Conservation (phyloP, 1,140 invertebrate genomes). For the Zeugodacus cucurbitae region DNA sequence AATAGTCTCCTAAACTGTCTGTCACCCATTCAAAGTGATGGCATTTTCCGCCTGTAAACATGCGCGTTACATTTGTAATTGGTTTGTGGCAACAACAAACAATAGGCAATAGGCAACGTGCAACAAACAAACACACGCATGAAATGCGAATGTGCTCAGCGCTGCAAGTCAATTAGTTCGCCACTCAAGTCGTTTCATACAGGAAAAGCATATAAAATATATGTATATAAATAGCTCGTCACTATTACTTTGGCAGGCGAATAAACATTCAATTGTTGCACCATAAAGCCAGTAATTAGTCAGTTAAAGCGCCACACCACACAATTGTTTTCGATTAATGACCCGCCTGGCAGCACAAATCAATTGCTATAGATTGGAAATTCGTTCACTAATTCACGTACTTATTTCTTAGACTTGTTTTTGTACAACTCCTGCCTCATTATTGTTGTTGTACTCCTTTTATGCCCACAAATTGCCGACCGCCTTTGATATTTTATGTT, state of each 20-base stretch:
- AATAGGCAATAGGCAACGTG: neutral
- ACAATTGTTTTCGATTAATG: neutral
- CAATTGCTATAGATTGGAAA: neutral
- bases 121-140: neutral
- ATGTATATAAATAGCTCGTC: neutral
- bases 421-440: neutral
- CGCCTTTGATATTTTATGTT: conserved; percentile 38
- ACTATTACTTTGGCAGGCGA: neutral
- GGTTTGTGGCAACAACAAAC: neutral
- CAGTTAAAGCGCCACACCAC: conserved; percentile 11
- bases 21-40: neutral
- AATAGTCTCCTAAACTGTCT: neutral
- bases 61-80: conserved; percentile 30
- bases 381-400: neutral
- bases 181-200: neutral
- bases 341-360: neutral
- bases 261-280: neutral
- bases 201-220: neutral
- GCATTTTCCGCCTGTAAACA: conserved; percentile 1
- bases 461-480: neutral
- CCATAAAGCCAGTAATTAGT: neutral
- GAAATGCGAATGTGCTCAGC: neutral
- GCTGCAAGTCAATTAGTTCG: neutral
- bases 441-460: neutral
- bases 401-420: neutral